phyloP scores from a whole-genome alignment of 2,113 vertebrate species.

The Sigmodon hispidus region DNA sequence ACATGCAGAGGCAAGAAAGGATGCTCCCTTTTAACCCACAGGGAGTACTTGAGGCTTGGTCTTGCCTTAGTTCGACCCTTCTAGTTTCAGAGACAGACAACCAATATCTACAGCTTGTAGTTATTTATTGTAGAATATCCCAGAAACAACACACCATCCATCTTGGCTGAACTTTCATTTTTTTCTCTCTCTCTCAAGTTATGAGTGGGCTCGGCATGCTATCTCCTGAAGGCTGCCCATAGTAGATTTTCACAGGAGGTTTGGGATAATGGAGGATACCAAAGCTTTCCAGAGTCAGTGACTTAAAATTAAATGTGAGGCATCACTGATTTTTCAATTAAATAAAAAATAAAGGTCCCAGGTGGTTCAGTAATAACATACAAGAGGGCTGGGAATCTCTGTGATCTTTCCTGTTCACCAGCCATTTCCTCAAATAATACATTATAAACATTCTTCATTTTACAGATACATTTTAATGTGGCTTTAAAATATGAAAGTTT shows the following conservation, averaged over 20 bases:
- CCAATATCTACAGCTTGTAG: not conserved
- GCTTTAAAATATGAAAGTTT: not conserved
- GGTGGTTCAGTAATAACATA: not conserved
- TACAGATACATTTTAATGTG: not conserved
- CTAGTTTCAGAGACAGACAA: not conserved
- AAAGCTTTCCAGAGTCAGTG: not conserved
- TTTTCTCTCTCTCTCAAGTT: not conserved
- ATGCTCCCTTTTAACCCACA: too few species aligned
- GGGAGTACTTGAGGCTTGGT: not conserved
- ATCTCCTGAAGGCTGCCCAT: not conserved
- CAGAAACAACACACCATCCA: not conserved
- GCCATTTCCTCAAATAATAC: not conserved
- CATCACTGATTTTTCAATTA: constrained; percentile 5
- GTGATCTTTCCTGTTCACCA: not conserved
- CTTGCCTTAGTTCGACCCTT: not conserved
- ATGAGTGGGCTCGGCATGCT: not conserved
- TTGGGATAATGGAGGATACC: not conserved
- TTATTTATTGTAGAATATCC: not conserved
- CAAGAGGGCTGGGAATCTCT: not conserved
- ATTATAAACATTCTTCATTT: not conserved
- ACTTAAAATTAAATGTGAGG: constrained; percentile 55
- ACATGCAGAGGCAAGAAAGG: not conserved
- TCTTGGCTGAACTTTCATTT: not conserved
- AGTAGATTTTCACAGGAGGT: not conserved
- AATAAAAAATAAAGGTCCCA: constrained; percentile 13